Conservation (phyloP, 2,113 vertebrate species). For the Irena cyanogastra region DNA sequence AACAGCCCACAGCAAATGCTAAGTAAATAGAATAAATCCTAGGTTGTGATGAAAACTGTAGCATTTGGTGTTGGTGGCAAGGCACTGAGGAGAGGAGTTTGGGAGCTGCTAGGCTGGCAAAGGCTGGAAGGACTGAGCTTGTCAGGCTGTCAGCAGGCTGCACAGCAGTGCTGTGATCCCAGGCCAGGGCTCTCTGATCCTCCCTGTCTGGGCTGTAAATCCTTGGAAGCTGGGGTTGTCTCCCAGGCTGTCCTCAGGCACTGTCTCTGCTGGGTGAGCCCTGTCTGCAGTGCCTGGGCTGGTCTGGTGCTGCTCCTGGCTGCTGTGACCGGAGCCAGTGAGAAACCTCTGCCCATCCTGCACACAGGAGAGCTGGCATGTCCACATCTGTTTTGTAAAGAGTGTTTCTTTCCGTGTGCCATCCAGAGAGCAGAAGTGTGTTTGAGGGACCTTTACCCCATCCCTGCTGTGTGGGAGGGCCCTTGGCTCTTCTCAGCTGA, state of each 20-base stretch:
- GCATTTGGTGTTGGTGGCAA: background rate
- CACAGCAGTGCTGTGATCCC: accelerated
- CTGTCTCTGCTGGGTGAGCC: background rate
- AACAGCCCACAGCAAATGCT: background rate
- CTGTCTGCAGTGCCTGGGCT: background rate
- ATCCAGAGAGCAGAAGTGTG: background rate
- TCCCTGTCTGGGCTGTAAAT: background rate
- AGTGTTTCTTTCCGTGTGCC: background rate
- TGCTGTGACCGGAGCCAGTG: background rate
- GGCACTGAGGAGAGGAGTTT: background rate
- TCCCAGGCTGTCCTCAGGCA: background rate
- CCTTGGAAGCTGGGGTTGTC: background rate
- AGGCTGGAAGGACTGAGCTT: background rate
- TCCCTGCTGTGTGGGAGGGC: background rate
- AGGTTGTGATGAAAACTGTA: background rate
- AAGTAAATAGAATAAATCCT: background rate
- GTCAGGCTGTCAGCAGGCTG: background rate
- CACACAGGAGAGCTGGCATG: background rate
- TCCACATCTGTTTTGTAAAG: accelerated
- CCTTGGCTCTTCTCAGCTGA: background rate
- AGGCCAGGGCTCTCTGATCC: background rate
- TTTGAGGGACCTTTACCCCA: background rate
- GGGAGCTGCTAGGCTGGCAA: background rate
- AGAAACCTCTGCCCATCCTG: accelerated
- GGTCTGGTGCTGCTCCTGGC: background rate